Percentiles rank a stretch among this genome's conserved stretches.
Evolutionary conservation across 2,113 vertebrate species (phyloP).

Genomic region (Gnathonemus echidnorhynchus): DNA sequence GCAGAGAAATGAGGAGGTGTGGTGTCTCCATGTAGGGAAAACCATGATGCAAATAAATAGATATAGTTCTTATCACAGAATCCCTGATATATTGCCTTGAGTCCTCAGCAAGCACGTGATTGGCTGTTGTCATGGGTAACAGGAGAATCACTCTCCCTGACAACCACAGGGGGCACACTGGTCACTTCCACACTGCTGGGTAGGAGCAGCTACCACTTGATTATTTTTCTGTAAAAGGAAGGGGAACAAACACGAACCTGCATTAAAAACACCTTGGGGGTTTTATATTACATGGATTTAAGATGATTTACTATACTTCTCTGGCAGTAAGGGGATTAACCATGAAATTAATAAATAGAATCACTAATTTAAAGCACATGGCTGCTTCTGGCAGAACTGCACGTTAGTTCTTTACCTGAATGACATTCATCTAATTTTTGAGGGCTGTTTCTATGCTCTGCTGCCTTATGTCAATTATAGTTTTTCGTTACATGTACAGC

Average conservation of each 20-base stretch:
- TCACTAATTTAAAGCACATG: neutral
- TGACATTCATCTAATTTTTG: neutral
- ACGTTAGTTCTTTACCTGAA: neutral
- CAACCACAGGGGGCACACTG: constrained; percentile 54
- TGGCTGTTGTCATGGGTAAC: neutral
- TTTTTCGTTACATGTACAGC: neutral
- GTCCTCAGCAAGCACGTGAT: neutral
- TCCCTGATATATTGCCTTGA: neutral
- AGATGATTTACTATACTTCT: neutral
- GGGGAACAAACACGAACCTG: constrained; percentile 24
- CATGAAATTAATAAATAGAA: neutral
- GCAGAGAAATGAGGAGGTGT: neutral
- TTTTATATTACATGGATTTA: constrained; percentile 5
- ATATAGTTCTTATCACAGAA: neutral
- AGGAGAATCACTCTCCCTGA: constrained; percentile 41
- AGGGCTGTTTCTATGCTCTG: neutral
- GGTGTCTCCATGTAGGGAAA: neutral
- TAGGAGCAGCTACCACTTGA: constrained; percentile 23
- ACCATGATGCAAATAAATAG: neutral
- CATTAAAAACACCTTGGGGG: constrained; percentile 29
- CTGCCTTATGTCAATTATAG: neutral
- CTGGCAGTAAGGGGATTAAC: neutral
- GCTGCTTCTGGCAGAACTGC: neutral
- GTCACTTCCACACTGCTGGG: constrained; percentile 36
- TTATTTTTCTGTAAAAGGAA: constrained; percentile 45